phyloP scores from a whole-genome alignment of 2,888 invertebrate genomes.

The Dasysyrphus tricinctus region DNA sequence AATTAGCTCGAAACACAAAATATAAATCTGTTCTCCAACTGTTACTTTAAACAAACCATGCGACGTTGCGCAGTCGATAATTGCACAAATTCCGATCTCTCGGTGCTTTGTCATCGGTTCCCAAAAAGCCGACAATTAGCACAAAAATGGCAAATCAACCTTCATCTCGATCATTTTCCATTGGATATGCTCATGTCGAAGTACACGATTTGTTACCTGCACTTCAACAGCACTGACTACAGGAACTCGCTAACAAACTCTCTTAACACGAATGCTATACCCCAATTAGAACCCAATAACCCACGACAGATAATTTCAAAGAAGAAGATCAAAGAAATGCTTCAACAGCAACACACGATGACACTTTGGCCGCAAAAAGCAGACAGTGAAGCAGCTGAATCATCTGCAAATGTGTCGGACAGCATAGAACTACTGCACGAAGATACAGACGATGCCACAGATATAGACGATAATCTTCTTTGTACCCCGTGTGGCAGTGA shows the following conservation, averaged over 20 bases:
- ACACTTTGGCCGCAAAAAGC: not conserved
- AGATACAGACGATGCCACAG: constrained; percentile 31
- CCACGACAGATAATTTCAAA: constrained; percentile 26
- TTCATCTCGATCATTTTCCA: constrained; percentile 41
- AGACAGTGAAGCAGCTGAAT: not conserved
- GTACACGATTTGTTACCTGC: constrained; percentile 58
- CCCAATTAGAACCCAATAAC: constrained; percentile 38
- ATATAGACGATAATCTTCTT: constrained; percentile 40
- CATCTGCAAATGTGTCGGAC: constrained; percentile 59
- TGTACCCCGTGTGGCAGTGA: constrained; percentile 66
- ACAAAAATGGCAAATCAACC: constrained; percentile 57
- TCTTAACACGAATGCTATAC: constrained; percentile 49
- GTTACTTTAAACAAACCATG: constrained; percentile 21
- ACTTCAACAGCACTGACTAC: constrained; percentile 63
- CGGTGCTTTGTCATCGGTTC: constrained; percentile 60
- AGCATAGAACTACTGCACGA: constrained; percentile 75
- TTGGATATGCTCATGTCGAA: constrained; percentile 60
- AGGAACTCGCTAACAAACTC: constrained; percentile 34
- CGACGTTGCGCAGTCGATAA: constrained; percentile 65
- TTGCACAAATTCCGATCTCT: constrained; percentile 60
- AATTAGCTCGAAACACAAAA: not conserved
- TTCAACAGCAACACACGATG: not conserved
- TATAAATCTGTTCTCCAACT: not conserved
- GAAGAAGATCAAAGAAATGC: not conserved
- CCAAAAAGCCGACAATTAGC: constrained; percentile 51